Base-by-base conservation (phyloP, 1,140 invertebrate species). In the Cotesia typhae region DNA sequence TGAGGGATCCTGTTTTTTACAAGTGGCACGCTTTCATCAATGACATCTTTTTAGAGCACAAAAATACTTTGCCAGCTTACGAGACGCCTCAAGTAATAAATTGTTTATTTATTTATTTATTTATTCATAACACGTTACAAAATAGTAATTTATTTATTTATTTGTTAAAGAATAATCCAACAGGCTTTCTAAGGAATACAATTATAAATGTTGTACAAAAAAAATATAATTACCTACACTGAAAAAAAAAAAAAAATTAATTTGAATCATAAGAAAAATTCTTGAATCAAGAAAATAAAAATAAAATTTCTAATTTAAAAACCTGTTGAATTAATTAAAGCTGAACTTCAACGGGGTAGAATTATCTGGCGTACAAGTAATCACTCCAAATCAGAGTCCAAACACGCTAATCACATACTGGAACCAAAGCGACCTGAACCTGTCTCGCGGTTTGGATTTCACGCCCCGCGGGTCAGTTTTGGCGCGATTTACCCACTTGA, bases 1-100 rank as follows among this genome's bases (percentile, higher is more conserved):
- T 94, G 93, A 88, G 94, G 10, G 95, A 96, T 84, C 94, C 95
- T 0, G 85, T 94, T 6, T 96, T 96, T 86, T 96, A 95, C 83
- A 90, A 92, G 80, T 95, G 92, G 92, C 95, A 96, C 77, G 90
- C 92, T 3, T 92, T 91, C 76, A 88, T 96, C 20, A 93, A 96
- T 77, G 90, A 94, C 66, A 86, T 96, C 3, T 95, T 96, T 87
- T 87, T 90, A 72, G 88, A 93, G 77, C 91, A 93, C 82, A 96
- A 96, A 84, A 88, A 88, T 36, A 91, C 90, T 4, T 82, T 95
- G 17, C 85, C 89, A 1, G 82, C 89, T 65, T 94, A 94, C 75
- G 89, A 84, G 0, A 77, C 80, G 10, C 85, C 90, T 72, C 87
- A 90, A 81, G 90, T 90, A 80, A 28, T 28, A 28, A 28, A 28